Conservation (phyloP, 2,797 vertebrate genomes). For the Tangara arthus region DNA sequence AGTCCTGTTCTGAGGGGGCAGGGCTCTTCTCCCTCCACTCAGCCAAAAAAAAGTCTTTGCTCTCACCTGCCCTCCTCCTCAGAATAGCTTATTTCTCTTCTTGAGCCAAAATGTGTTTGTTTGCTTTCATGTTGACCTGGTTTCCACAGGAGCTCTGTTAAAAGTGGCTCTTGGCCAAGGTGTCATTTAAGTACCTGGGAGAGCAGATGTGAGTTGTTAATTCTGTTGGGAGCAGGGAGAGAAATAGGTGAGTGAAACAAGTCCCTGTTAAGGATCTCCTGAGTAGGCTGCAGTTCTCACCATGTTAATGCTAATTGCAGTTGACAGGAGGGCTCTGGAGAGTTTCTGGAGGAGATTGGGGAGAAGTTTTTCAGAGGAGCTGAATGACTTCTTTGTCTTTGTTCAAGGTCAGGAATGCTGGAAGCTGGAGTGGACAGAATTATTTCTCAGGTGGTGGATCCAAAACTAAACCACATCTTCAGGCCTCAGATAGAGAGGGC, state of each 20-base stretch:
- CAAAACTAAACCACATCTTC: constrained; percentile 89
- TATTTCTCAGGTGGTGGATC: constrained; percentile 94
- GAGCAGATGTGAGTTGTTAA: constrained; percentile 42
- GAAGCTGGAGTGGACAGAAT: constrained; percentile 92
- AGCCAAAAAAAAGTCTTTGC: constrained; percentile 13
- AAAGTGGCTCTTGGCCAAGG: constrained; percentile 30
- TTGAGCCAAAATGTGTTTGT: constrained; percentile 39
- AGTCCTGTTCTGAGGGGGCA: background rate
- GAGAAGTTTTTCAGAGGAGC: constrained; percentile 37
- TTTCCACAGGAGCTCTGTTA: constrained; percentile 29
- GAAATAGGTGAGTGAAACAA: constrained; percentile 26
- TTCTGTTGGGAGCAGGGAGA: constrained; percentile 19
- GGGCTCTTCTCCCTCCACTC: background rate
- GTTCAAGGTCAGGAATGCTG: constrained; percentile 91
- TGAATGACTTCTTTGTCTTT: constrained; percentile 79
- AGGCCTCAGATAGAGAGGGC: constrained; percentile 92
- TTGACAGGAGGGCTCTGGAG: constrained; percentile 54
- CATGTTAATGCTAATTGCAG: constrained; percentile 44
- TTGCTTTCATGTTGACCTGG: constrained; percentile 46
- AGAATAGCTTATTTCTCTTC: constrained; percentile 11
- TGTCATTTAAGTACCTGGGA: constrained; percentile 48
- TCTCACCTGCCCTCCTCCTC: constrained; percentile 36
- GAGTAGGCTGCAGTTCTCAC: constrained; percentile 38
- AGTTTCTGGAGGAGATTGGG: constrained; percentile 30
- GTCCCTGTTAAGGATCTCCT: constrained; percentile 49